phyloP scores from a whole-genome alignment of 2,113 vertebrate genomes.

The Neogobius melanostomus region DNA sequence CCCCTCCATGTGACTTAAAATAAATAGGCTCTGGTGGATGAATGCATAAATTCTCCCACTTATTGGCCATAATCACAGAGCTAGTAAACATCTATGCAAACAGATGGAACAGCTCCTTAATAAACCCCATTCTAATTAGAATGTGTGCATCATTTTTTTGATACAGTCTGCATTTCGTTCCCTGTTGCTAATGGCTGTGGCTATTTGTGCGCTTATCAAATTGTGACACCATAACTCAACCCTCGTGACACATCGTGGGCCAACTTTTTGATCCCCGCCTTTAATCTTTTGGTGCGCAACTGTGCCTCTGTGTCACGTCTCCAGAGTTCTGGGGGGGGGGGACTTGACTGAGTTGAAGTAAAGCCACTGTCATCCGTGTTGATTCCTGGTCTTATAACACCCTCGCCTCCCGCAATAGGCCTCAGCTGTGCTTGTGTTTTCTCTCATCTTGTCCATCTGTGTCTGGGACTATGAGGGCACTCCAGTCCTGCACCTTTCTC shows the following conservation, averaged over 20 bases:
- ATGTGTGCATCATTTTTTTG: slow-evolving; percentile 25
- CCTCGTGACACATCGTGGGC: slow-evolving; percentile 29
- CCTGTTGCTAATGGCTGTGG: slow-evolving; percentile 29
- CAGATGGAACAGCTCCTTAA: slow-evolving; percentile 37
- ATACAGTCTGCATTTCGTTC: slow-evolving; percentile 26
- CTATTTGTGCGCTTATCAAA: slow-evolving; percentile 37
- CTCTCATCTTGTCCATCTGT: slow-evolving; percentile 70
- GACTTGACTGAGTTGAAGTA: slow-evolving; percentile 50
- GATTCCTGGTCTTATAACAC: slow-evolving; percentile 54
- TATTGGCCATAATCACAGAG: slow-evolving; percentile 5
- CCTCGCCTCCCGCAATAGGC: slow-evolving; percentile 34
- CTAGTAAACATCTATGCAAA: slow-evolving; percentile 27
- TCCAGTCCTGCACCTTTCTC: slow-evolving; percentile 38
- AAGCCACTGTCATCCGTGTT: slow-evolving; percentile 62
- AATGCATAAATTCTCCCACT: slow-evolving; percentile 18
- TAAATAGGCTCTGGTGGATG: slow-evolving; percentile 25
- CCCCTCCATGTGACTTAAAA: background rate
- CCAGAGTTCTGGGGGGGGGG: slow-evolving; percentile 45
- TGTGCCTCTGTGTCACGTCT: slow-evolving; percentile 38
- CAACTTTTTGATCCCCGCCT: slow-evolving; percentile 54
- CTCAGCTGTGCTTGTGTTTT: slow-evolving; percentile 62
- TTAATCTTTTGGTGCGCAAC: slow-evolving; percentile 60
- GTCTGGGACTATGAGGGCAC: slow-evolving; percentile 56
- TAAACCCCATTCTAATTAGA: slow-evolving; percentile 27
- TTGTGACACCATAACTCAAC: slow-evolving; percentile 27